Percentiles rank a stretch among this genome's conserved stretches.
phyloP scores from a whole-genome alignment of 2,113 vertebrate genomes.

The Otolemur garnettii region DNA sequence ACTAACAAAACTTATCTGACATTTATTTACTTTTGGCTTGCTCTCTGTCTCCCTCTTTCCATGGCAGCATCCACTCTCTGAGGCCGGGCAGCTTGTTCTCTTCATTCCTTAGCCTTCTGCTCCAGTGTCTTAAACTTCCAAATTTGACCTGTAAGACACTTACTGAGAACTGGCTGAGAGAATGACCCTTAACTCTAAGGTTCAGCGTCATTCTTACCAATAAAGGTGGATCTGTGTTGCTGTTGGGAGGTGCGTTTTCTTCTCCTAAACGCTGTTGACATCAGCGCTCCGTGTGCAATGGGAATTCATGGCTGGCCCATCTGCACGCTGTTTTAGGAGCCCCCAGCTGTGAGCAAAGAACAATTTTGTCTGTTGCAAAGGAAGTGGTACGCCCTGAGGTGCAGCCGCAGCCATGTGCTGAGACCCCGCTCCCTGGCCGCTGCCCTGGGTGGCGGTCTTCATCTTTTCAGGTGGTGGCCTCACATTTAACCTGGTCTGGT shows the following conservation, averaged over 20 bases:
- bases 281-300: background rate
- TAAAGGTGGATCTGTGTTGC: background rate
- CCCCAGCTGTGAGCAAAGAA: background rate
- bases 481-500: background rate
- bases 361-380: background rate
- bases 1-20: constrained; percentile 34
- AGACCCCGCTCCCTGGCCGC: background rate
- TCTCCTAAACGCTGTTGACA: background rate
- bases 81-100: background rate
- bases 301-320: background rate
- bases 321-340: background rate
- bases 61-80: rapidly evolving
- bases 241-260: background rate
- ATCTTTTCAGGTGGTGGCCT: background rate
- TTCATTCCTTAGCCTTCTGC: background rate
- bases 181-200: background rate
- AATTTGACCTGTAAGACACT: background rate
- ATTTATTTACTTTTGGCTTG: background rate
- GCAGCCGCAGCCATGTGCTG: background rate
- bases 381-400: background rate
- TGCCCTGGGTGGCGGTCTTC: background rate
- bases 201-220: background rate
- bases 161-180: background rate
- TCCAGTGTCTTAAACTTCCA: background rate
- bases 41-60: background rate